Conservation (phyloP, 2,797 vertebrate genomes). For the Cossypha dichroa region DNA sequence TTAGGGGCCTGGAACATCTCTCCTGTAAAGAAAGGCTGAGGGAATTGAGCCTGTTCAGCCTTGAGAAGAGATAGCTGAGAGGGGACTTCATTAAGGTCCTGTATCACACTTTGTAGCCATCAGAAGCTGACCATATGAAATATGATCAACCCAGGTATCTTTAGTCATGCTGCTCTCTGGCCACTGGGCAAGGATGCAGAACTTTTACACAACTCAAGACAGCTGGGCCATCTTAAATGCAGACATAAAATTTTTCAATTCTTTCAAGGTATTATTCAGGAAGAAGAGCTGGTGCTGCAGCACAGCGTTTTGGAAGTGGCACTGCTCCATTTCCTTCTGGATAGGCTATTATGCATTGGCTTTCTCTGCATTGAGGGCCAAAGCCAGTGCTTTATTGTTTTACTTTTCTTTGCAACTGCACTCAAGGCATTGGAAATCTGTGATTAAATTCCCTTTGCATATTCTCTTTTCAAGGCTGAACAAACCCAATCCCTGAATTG, state of each 20-base stretch:
- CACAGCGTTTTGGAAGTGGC: conserved; percentile 15
- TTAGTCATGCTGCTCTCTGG: neutral
- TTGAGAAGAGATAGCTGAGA: neutral
- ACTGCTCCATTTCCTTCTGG: conserved; percentile 38
- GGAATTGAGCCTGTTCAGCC: neutral
- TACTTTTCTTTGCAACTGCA: neutral
- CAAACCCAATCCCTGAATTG: neutral
- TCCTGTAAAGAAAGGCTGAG: neutral
- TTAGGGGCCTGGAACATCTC: neutral
- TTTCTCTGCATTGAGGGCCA: conserved; percentile 50
- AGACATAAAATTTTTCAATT: conserved; percentile 6
- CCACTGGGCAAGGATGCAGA: neutral
- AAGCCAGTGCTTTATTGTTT: conserved; percentile 63
- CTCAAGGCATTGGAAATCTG: neutral
- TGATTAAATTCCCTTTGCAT: neutral
- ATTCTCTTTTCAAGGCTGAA: neutral
- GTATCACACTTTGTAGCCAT: neutral
- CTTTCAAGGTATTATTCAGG: conserved; percentile 1
- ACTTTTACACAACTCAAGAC: neutral
- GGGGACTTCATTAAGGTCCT: neutral
- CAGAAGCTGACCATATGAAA: neutral
- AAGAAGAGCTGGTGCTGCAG: conserved; percentile 43
- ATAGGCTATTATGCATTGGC: neutral
- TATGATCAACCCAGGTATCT: neutral
- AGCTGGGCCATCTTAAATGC: neutral